Percentiles rank a stretch among this genome's conserved stretches.
Conservation (phyloP, 2,797 vertebrate genomes). For the Semotilus atromaculatus region DNA sequence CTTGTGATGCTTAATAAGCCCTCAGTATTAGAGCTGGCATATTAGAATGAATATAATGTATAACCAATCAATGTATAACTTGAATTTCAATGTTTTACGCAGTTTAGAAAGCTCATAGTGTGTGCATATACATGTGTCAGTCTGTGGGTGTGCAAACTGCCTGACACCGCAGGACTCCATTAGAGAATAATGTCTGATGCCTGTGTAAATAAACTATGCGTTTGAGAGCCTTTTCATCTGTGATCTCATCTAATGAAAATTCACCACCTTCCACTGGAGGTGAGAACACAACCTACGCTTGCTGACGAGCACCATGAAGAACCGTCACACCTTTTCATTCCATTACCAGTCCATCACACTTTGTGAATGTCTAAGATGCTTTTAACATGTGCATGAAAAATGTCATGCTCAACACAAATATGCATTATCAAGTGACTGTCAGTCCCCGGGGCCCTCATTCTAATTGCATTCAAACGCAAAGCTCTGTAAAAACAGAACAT, state of each 20-base stretch:
- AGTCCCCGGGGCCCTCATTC: not conserved
- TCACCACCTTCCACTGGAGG: constrained; percentile 26
- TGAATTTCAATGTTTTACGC: not conserved
- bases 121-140: not conserved
- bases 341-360: constrained; percentile 31
- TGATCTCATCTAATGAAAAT: constrained; percentile 35
- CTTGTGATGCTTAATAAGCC: not conserved
- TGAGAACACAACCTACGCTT: constrained; percentile 40
- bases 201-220: constrained; percentile 28
- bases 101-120: not conserved
- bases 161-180: constrained; percentile 29
- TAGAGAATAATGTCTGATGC: constrained; percentile 21
- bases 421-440: constrained; percentile 20
- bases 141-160: constrained; percentile 21
- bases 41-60: not conserved
- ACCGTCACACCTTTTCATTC: constrained; percentile 23
- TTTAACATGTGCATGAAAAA: constrained; percentile 33
- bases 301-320: constrained; percentile 30
- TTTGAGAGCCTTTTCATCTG: constrained; percentile 32
- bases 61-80: not conserved
- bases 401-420: constrained; percentile 1
- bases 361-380: constrained; percentile 22
- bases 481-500: constrained; percentile 17
- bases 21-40: not conserved
- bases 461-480: not conserved